Evolutionary conservation across 2,797 vertebrate species (phyloP).

Genomic region (Sitta carolinensis): DNA sequence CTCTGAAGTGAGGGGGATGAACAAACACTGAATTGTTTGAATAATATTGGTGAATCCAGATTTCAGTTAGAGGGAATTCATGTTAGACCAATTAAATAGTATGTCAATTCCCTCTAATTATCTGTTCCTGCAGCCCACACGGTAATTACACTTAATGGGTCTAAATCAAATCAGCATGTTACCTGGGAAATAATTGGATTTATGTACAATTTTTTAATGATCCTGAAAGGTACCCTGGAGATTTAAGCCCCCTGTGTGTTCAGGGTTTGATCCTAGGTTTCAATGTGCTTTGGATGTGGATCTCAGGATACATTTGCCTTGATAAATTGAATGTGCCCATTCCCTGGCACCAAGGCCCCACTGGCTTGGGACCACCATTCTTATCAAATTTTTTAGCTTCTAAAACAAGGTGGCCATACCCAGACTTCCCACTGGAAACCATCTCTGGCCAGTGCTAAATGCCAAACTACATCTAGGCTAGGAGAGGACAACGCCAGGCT

Average conservation of each 20-base stretch:
- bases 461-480: neutral
- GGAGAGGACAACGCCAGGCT: neutral
- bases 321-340: neutral
- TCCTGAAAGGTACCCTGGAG: neutral
- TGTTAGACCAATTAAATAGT: constrained; percentile 39
- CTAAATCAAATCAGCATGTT: constrained; percentile 46
- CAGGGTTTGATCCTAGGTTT: neutral
- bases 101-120: constrained; percentile 56
- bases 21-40: constrained; percentile 33
- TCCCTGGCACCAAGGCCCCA: neutral
- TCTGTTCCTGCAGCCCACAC: constrained; percentile 1
- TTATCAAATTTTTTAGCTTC: neutral
- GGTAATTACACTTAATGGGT: constrained; percentile 38
- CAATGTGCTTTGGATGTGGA: neutral
- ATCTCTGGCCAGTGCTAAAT: neutral
- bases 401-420: neutral
- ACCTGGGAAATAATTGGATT: constrained; percentile 59
- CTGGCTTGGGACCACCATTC: neutral
- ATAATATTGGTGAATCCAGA: constrained; percentile 23
- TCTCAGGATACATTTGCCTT: neutral
- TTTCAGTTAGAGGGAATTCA: constrained; percentile 39
- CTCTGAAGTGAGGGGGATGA: constrained; percentile 3
- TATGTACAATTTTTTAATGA: constrained; percentile 31
- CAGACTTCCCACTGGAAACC: neutral
- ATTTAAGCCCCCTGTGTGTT: neutral